Conservation (phyloP, 2,888 invertebrate genomes). For the Orthonevra nobilis region DNA sequence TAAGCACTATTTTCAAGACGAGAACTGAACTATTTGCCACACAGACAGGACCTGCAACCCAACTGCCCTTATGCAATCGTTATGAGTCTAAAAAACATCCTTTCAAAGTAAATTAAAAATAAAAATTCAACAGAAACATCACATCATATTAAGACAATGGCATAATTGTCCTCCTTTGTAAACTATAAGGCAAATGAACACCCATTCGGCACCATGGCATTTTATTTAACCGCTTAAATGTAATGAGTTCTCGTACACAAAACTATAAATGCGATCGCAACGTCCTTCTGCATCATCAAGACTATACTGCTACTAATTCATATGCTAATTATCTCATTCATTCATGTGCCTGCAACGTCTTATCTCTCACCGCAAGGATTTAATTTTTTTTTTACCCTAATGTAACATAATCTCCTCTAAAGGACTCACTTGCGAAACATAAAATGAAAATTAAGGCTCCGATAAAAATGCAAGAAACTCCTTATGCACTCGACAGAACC, state of each 20-base stretch:
- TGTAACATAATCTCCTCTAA: conserved; percentile 65
- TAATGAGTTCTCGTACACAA: conserved; percentile 8
- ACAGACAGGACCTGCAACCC: too few relatives aligned
- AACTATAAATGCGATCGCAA: background rate
- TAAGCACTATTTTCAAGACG: too few relatives aligned
- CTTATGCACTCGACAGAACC: too few relatives aligned
- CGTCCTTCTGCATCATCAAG: background rate
- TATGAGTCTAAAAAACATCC: too few relatives aligned
- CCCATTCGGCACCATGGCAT: too few relatives aligned
- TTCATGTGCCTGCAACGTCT: conserved; percentile 43
- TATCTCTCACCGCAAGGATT: conserved; percentile 53
- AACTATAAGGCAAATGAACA: too few relatives aligned
- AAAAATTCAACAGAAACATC: too few relatives aligned
- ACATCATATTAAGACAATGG: too few relatives aligned
- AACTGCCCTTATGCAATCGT: too few relatives aligned
- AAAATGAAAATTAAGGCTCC: conserved; percentile 58
- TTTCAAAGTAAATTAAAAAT: too few relatives aligned
- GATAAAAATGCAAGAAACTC: conserved; percentile 12
- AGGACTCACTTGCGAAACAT: conserved; percentile 57
- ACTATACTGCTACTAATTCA: conserved; percentile 45
- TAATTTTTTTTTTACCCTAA: conserved; percentile 68
- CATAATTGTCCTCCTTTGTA: too few relatives aligned
- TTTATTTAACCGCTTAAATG: conserved; percentile 20
- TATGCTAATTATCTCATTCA: conserved; percentile 64
- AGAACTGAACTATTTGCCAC: too few relatives aligned